Conservation (phyloP, 2,888 invertebrate species). For the Eueremaeus valkanovi region DNA sequence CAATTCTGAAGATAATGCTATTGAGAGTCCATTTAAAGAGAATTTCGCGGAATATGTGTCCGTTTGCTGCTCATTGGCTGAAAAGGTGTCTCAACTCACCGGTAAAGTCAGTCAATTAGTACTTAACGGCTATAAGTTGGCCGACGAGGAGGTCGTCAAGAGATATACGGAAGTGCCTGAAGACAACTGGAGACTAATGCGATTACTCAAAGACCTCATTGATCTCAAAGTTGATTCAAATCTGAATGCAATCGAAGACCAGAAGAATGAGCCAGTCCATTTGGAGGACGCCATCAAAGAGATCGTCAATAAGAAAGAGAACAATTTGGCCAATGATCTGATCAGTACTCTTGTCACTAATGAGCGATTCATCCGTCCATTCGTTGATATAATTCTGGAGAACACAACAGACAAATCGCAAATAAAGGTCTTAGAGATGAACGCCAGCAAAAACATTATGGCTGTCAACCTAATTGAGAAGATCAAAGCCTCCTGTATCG, state of each 20-base stretch:
- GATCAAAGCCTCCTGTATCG: slow-evolving; percentile 42
- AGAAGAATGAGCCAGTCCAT: slow-evolving; percentile 39
- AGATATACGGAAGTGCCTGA: slow-evolving; percentile 44
- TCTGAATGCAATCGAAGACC: slow-evolving; percentile 14
- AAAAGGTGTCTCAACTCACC: slow-evolving; percentile 42
- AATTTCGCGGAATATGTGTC: slow-evolving; percentile 45
- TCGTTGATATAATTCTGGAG: slow-evolving; percentile 70
- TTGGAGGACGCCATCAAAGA: slow-evolving; percentile 44
- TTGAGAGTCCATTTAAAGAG: slow-evolving; percentile 41
- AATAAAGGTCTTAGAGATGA: slow-evolving; percentile 70
- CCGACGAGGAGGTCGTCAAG: slow-evolving; percentile 43
- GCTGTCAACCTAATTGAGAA: slow-evolving; percentile 45
- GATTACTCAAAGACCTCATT: slow-evolving; percentile 34
- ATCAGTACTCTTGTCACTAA: slow-evolving; percentile 45
- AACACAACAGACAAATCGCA: slow-evolving; percentile 67
- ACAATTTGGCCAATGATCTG: slow-evolving; percentile 47
- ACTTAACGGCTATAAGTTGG: slow-evolving; percentile 45
- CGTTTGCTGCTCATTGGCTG: slow-evolving; percentile 45
- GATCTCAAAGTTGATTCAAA: slow-evolving; percentile 37
- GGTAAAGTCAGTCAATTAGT: slow-evolving; percentile 44
- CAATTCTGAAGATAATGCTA: slow-evolving; percentile 54
- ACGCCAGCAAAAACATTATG: slow-evolving; percentile 42
- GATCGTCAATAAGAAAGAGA: slow-evolving; percentile 42
- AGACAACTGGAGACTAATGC: slow-evolving; percentile 43
- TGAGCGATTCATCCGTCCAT: slow-evolving; percentile 51